Conservation (phyloP, 2,888 invertebrate species). For the Siphonodentalium dalli region DNA sequence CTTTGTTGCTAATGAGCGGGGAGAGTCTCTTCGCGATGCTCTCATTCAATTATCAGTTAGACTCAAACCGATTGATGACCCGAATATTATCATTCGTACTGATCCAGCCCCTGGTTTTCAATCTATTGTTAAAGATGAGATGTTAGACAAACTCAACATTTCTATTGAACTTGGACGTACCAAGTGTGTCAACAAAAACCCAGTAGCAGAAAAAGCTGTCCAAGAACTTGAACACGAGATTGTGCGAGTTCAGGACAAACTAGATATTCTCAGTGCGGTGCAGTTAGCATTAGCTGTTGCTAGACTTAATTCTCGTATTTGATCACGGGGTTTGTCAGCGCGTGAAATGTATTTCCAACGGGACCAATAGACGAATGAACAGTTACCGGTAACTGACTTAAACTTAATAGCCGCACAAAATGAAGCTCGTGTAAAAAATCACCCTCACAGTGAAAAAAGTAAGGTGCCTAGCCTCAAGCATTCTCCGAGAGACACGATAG, state of each 20-base stretch:
- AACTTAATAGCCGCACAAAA: slow-evolving; percentile 22
- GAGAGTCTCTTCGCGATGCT: slow-evolving; percentile 20
- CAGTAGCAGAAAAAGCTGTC: slow-evolving; percentile 38
- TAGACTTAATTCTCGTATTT: slow-evolving; percentile 29
- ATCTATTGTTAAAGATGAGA: slow-evolving; percentile 22
- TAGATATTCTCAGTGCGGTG: slow-evolving; percentile 10
- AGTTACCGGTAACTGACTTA: slow-evolving; percentile 27
- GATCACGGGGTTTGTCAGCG: slow-evolving; percentile 29
- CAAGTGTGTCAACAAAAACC: slow-evolving; percentile 42
- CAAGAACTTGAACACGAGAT: slow-evolving; percentile 36
- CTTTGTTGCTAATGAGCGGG: slow-evolving; percentile 20
- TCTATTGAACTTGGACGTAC: slow-evolving; percentile 29
- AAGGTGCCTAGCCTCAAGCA: slow-evolving; percentile 7
- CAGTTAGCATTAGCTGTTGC: slow-evolving; percentile 22
- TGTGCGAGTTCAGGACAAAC: slow-evolving; percentile 26
- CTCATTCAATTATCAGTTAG: slow-evolving; percentile 18
- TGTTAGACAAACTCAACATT: slow-evolving; percentile 16
- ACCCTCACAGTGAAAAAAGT: slow-evolving; percentile 26
- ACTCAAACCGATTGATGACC: slow-evolving; percentile 28
- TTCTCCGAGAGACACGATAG: too few relatives aligned
- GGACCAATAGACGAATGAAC: slow-evolving; percentile 31
- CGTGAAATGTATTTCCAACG: slow-evolving; percentile 34
- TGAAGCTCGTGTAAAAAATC: slow-evolving; percentile 22
- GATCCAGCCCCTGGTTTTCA: slow-evolving; percentile 34
- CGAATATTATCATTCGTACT: slow-evolving; percentile 27